Evolutionary conservation across 2,113 vertebrate species (phyloP).

Genomic region (Sylvicapra grimmia): DNA sequence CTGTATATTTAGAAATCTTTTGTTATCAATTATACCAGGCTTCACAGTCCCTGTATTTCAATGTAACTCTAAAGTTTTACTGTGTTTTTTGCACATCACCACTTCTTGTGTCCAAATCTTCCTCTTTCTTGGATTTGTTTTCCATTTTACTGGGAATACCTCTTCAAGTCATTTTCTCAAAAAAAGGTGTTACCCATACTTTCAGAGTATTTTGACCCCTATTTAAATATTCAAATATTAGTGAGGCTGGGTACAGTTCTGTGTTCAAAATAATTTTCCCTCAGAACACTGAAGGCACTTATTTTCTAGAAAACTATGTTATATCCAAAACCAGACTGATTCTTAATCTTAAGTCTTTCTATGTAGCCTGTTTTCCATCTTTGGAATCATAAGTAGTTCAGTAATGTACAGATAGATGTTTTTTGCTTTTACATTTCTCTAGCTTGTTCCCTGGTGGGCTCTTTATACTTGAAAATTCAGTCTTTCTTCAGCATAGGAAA

Average conservation of each 20-base stretch:
- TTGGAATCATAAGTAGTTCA: not conserved
- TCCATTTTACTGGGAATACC: not conserved
- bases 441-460: not conserved
- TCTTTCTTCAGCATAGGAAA: not conserved
- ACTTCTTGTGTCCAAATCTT: conserved; percentile 11
- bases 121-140: not conserved
- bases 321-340: not conserved
- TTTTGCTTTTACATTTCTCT: not conserved
- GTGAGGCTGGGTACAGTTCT: not conserved
- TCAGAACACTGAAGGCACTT: not conserved
- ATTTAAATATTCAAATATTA: not conserved
- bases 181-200: not conserved
- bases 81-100: not conserved
- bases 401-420: not conserved
- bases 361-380: not conserved
- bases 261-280: not conserved
- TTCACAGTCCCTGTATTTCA: not conserved
- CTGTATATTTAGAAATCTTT: conserved; percentile 6
- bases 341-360: not conserved
- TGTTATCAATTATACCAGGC: not conserved
- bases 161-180: conserved; percentile 12
- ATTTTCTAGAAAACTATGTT: not conserved
- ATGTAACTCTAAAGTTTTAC: not conserved
- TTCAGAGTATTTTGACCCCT: not conserved
- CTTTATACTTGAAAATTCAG: not conserved